These are phyloP conservation scores for Lycia hirtaria DNA, from an alignment of 2,888 invertebrate genomes.

Conservation along the genomic window DNA sequence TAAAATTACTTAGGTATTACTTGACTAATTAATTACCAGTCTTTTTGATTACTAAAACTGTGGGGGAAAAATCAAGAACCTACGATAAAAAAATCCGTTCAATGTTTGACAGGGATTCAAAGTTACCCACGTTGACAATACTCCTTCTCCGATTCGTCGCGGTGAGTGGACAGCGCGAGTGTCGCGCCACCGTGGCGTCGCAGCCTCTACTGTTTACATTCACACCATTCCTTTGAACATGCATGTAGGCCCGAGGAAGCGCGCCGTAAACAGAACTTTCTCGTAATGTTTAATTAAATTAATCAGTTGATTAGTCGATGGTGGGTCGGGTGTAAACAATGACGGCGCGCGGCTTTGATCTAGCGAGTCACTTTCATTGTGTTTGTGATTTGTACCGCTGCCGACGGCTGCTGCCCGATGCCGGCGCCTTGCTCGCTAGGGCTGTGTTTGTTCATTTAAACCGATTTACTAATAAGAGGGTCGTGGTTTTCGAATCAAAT, in stretches of 20 bases:
- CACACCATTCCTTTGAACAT: slow-evolving; percentile 82
- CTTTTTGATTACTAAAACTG: too few species aligned
- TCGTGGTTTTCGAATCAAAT: too few species aligned
- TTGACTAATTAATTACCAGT: too few species aligned
- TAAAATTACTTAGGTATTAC: too few species aligned
- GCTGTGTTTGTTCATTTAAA: slow-evolving; percentile 33
- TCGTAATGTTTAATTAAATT: slow-evolving; percentile 86
- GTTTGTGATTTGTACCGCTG: slow-evolving; percentile 56
- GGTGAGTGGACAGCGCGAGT: slow-evolving; percentile 28
- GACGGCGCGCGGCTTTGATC: slow-evolving; percentile 74
- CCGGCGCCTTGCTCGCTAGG: slow-evolving; percentile 50
- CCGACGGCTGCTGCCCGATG: slow-evolving; percentile 47
- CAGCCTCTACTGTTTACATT: slow-evolving; percentile 78
- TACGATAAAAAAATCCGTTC: too few species aligned
- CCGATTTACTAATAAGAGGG: not conserved
- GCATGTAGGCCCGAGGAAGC: slow-evolving; percentile 84
- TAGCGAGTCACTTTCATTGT: slow-evolving; percentile 72
- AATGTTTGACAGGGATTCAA: too few species aligned
- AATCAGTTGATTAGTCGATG: slow-evolving; percentile 85
- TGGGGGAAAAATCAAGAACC: too few species aligned
- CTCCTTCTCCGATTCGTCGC: not conserved
- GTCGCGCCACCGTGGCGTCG: slow-evolving; percentile 53
- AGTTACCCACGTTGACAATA: too few species aligned
- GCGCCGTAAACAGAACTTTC: slow-evolving; percentile 84
- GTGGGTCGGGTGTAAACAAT: slow-evolving; percentile 80